Conservation (phyloP, 2,888 invertebrate genomes). For the Polydrusus cervinus region DNA sequence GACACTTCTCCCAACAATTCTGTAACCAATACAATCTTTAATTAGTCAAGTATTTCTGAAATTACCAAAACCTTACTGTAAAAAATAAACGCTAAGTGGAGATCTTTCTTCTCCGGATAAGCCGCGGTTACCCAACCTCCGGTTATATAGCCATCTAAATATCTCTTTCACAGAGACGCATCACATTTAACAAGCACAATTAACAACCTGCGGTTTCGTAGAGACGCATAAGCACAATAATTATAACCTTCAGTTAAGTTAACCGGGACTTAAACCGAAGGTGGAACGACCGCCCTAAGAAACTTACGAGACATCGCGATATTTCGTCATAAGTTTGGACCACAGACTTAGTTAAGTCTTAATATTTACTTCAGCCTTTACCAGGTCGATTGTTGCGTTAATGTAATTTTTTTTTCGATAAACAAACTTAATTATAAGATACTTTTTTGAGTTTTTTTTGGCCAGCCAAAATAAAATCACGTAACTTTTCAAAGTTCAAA, state of each 20-base stretch:
- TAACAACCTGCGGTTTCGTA: constrained; percentile 41
- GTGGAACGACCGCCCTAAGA: constrained; percentile 8
- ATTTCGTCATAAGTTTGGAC: constrained; percentile 61
- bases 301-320: constrained; percentile 57
- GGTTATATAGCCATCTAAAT: not conserved
- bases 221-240: constrained; percentile 19
- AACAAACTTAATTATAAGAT: constrained; percentile 4
- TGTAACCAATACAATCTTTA: constrained; percentile 58
- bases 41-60: constrained; percentile 51
- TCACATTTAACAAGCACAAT: constrained; percentile 10
- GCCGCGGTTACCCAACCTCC: not conserved
- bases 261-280: not conserved
- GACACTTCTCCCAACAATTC: constrained; percentile 57
- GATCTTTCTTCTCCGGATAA: constrained; percentile 16
- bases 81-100: constrained; percentile 52
- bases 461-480: constrained; percentile 1
- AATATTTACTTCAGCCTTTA: constrained; percentile 32
- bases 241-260: not conserved
- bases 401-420: not conserved
- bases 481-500: not conserved
- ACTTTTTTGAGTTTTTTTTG: not conserved
- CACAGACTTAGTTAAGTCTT: constrained; percentile 46
- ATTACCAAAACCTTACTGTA: constrained; percentile 61
- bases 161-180: constrained; percentile 24
- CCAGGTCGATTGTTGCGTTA: constrained; percentile 19